A percentile compares a stretch with the other conserved stretches of the same genome.
phyloP scores from a whole-genome alignment of 1,140 invertebrate genomes.

The Manduca sexta region DNA sequence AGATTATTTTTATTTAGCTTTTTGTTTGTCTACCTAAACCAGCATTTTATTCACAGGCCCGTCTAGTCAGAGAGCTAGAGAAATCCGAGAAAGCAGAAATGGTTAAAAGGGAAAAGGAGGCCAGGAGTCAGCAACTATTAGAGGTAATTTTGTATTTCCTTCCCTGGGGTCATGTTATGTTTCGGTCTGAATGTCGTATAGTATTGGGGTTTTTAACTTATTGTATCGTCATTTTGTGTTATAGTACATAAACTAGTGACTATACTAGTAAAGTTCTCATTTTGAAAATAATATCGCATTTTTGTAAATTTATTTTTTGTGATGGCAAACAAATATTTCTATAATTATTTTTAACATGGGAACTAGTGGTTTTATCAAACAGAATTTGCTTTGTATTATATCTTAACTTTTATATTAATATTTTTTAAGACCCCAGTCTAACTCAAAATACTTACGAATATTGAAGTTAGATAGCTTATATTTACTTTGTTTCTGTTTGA shows the following conservation, averaged over 20 bases:
- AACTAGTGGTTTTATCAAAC: constrained; percentile 9
- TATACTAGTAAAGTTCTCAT: constrained; percentile 15
- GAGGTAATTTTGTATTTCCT: constrained; percentile 68
- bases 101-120: constrained; percentile 76
- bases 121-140: constrained; percentile 77
- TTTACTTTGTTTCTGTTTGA: constrained; percentile 1
- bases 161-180: not conserved
- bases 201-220: not conserved
- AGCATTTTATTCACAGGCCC: constrained; percentile 68
- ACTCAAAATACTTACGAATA: too few species aligned
- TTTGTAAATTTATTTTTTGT: too few species aligned
- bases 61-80: constrained; percentile 84
- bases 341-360: constrained; percentile 23
- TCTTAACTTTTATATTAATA: too few species aligned
- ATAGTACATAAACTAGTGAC: too few species aligned
- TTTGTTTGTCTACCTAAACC: too few species aligned
- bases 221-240: constrained; percentile 3
- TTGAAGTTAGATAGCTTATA: too few species aligned
- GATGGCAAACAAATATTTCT: not conserved
- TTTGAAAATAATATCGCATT: not conserved
- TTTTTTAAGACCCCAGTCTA: too few species aligned
- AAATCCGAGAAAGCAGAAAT: constrained; percentile 78
- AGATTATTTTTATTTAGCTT: too few species aligned
- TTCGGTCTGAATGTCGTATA: not conserved
- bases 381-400: constrained; percentile 16